Evolutionary conservation across 1,140 invertebrate species (phyloP), one percentile per base, ranked within the genome.

Genomic region (Calephelis virginiensis): DNA sequence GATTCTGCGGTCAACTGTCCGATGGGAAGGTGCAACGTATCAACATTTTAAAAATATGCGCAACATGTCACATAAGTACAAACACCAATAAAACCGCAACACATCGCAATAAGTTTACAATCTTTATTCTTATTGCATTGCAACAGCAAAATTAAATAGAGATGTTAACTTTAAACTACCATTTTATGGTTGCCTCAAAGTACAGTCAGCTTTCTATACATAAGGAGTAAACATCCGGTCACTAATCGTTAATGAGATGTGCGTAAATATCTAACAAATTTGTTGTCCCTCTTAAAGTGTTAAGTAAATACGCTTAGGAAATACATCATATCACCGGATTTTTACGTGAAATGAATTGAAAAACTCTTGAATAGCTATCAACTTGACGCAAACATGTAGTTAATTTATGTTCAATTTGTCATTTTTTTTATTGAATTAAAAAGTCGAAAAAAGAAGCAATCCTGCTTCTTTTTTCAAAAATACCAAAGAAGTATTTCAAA

Each of bases 161-260:
- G 80, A 80, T 75, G 75, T 83, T 79, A 72, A 56, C 5, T 56
- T 28, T 63, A 49, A 37, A n/a, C 47, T 47, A 13, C 13, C 62
- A n/a, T 63, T 62, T 45, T 64, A 56, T 53, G 13, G 40, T 49
- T 43, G 13, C 13, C n/a, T 56, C 50, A 14, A 50, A 64, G 63
- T 56, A 50, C 40, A 64, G 49, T 47, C 28, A 81, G 80, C 86
- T 86, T 89, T 89, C 86, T 85, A 64, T 45, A 50, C 47, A 37
- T 64, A 64, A 64, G 72, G 78, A 70, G 82, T 78, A 86, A 87
- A 87, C 83, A 86, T 89, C 84, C 83, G 86, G 83, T 69, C 80
- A 73, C 73, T 69, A 72, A 73, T 75, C 66, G 78, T 77, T 78
- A 79, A 75, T 70, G 71, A 66, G 66, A 72, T 68, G 63, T 45